phyloP scores from a whole-genome alignment of 2,888 invertebrate species.

The Poecilus cupreus region DNA sequence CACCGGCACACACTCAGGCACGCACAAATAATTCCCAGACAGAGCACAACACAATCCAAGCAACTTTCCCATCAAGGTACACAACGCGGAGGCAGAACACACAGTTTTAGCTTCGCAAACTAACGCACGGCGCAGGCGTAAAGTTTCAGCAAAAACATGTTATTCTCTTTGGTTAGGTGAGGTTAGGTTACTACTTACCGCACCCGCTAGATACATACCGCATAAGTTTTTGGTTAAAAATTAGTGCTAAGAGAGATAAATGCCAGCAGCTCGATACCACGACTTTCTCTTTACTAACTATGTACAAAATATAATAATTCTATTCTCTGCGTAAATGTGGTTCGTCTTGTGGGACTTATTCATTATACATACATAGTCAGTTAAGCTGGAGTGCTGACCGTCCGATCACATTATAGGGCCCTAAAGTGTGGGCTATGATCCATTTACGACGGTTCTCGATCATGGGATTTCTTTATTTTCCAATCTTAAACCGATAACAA shows the following conservation, averaged over 20 bases:
- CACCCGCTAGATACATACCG: no score
- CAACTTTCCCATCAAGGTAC: constrained; percentile 42
- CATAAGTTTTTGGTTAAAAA: no score
- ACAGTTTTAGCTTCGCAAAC: neutral
- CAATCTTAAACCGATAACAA: neutral
- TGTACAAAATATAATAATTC: no score
- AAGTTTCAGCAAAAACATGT: neutral
- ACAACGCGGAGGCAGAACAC: neutral
- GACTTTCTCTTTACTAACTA: no score
- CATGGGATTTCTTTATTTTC: constrained; percentile 11
- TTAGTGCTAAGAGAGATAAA: no score
- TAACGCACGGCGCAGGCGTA: neutral
- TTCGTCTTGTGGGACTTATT: neutral
- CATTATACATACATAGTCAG: neutral
- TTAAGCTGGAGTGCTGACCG: neutral
- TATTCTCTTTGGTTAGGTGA: neutral
- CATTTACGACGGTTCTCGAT: neutral
- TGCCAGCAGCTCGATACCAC: no score
- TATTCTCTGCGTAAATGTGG: neutral
- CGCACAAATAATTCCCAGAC: constrained; percentile 34
- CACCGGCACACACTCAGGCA: constrained; percentile 22
- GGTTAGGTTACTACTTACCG: neutral
- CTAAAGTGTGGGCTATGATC: neutral
- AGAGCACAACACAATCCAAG: constrained; percentile 21
- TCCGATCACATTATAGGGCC: neutral